These are phyloP conservation scores for Steinernema carpocapsae DNA, from an alignment of 2,888 invertebrate species.

Conservation along the genomic window DNA sequence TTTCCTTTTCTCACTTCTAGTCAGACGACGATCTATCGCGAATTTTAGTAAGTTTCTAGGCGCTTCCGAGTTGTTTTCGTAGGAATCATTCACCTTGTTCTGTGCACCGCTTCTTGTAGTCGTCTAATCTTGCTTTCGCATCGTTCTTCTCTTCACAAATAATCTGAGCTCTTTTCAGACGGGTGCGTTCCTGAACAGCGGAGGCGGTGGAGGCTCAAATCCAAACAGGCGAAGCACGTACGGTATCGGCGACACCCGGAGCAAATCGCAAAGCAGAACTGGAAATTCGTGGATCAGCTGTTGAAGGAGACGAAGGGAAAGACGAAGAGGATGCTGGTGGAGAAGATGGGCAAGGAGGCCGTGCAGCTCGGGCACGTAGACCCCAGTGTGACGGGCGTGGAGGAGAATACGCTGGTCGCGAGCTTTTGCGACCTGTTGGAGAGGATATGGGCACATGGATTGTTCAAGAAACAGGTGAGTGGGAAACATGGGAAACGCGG, in stretches of 20 bases:
- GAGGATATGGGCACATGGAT: conserved; percentile 94
- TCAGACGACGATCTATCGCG: conserved; percentile 31
- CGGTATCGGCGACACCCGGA: conserved; percentile 74
- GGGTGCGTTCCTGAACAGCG: conserved; percentile 18
- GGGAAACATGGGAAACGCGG: too few relatives aligned
- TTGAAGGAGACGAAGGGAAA: conserved; percentile 78
- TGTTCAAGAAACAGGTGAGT: conserved; percentile 83
- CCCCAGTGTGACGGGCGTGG: conserved; percentile 78
- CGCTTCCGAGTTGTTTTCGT: conserved; percentile 1
- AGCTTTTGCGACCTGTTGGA: conserved; percentile 94
- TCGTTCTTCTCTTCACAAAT: too few relatives aligned
- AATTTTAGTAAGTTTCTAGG: conserved; percentile 6
- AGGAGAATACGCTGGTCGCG: conserved; percentile 95
- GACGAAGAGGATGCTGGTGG: conserved; percentile 97
- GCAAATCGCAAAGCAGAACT: conserved; percentile 91
- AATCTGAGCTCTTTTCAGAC: conserved; percentile 6
- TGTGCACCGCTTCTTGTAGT: conserved; percentile 1
- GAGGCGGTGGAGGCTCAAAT: conserved; percentile 45
- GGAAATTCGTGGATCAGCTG: conserved; percentile 95
- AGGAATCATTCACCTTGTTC: too few relatives aligned
- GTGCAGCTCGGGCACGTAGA: conserved; percentile 88
- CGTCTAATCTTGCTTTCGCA: background rate
- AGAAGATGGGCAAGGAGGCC: conserved; percentile 94
- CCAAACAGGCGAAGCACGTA: conserved; percentile 50
- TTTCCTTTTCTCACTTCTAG: background rate